Conservation (phyloP, 2,888 invertebrate genomes). For the Aleiodes alternator region DNA sequence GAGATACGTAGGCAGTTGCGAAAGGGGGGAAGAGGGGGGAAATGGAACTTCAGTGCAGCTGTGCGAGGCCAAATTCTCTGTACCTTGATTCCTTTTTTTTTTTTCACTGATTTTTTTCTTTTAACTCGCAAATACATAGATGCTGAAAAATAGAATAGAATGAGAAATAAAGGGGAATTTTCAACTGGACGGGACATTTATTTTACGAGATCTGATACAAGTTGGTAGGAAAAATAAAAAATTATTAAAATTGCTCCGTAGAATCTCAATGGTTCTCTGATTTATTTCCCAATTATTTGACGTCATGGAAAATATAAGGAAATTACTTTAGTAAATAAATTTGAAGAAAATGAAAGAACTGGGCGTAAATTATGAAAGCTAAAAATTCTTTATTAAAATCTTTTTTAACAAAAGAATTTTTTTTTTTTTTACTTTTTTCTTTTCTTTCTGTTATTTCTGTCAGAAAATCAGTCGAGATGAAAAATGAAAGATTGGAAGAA, state of each 20-base stretch:
- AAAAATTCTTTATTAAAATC: constrained; percentile 2
- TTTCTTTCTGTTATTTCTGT: neutral
- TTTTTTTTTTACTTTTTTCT: too few relatives aligned
- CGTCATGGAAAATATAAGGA: neutral
- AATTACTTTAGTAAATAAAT: neutral
- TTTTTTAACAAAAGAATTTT: neutral
- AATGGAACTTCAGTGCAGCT: constrained; percentile 17
- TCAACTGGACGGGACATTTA: too few relatives aligned
- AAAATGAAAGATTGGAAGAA: neutral
- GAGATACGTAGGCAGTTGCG: neutral
- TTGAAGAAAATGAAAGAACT: neutral
- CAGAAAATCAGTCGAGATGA: neutral
- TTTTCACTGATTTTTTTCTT: neutral
- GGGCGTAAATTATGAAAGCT: too few relatives aligned
- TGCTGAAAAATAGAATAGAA: too few relatives aligned
- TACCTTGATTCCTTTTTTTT: constrained; percentile 32
- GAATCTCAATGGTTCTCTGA: constrained; percentile 30
- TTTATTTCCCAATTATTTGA: neutral
- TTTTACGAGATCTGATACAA: too few relatives aligned
- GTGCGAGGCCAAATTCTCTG: constrained; percentile 36
- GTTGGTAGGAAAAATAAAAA: constrained; percentile 15
- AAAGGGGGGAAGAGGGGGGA: neutral
- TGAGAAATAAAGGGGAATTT: too few relatives aligned
- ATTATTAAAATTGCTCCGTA: constrained; percentile 32
- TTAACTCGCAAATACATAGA: too few relatives aligned